Conservation (phyloP, 2,888 invertebrate species). For the Tetanocera ferruginea region DNA sequence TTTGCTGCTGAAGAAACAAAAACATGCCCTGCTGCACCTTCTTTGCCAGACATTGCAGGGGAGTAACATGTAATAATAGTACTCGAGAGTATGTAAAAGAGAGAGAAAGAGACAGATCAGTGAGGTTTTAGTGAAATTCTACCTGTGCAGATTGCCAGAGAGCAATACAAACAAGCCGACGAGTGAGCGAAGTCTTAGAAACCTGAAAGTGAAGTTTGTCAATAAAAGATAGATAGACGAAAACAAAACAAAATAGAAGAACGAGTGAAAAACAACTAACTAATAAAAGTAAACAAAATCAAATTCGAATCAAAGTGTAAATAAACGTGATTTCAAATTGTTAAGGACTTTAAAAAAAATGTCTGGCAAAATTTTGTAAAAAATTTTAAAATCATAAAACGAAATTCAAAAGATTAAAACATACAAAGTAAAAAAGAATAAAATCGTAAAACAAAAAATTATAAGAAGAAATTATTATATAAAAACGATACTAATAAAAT, state of each 20-base stretch:
- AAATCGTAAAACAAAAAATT: conserved; percentile 32
- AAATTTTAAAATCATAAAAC: conserved; percentile 40
- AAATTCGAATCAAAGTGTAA: no score
- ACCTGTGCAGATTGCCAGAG: not conserved
- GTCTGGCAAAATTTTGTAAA: no score
- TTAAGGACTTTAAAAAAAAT: no score
- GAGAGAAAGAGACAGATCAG: not conserved
- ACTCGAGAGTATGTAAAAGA: not conserved
- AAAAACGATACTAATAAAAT: not conserved
- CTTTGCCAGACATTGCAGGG: conserved; percentile 4
- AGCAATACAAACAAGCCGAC: not conserved
- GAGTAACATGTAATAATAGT: not conserved
- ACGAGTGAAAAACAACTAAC: not conserved
- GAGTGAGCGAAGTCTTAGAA: not conserved
- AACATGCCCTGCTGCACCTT: conserved; percentile 16
- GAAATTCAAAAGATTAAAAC: conserved; percentile 49
- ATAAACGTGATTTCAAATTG: no score
- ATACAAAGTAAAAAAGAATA: conserved; percentile 16
- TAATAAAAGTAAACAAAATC: not conserved
- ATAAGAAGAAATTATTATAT: not conserved
- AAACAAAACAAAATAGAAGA: conserved; percentile 23
- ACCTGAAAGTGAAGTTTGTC: conserved; percentile 30
- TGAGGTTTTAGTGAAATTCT: not conserved
- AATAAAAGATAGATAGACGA: conserved; percentile 16
- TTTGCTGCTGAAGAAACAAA: not conserved